A percentile compares a stretch with the other conserved stretches of the same genome.
Conservation (phyloP, 2,797 vertebrate species). For the Ciconia nigra region DNA sequence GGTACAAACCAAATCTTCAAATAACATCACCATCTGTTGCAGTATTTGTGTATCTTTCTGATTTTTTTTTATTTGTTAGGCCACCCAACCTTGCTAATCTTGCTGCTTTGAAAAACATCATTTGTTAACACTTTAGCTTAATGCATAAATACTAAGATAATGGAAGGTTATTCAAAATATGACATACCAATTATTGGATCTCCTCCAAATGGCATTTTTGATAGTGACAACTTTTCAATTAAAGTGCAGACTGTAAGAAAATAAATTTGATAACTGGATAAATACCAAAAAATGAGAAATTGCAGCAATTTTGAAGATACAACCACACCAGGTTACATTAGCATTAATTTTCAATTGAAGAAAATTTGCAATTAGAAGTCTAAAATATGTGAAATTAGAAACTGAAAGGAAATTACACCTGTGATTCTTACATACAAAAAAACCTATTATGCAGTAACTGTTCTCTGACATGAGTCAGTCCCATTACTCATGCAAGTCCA, state of each 20-base stretch:
- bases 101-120: not conserved
- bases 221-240: constrained; percentile 89
- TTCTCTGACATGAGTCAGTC: not conserved
- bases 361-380: not conserved
- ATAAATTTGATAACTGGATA: not conserved
- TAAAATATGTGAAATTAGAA: not conserved
- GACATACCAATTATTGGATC: constrained; percentile 85
- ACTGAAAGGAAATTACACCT: not conserved
- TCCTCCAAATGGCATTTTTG: constrained; percentile 87
- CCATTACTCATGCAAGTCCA: not conserved
- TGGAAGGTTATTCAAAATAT: not conserved
- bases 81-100: not conserved
- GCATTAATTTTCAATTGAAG: not conserved
- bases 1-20: not conserved
- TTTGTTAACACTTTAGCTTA: not conserved
- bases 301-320: not conserved
- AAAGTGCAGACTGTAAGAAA: constrained; percentile 84
- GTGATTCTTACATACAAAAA: not conserved
- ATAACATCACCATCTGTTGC: not conserved
- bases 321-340: not conserved
- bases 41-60: not conserved
- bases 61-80: not conserved
- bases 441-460: not conserved
- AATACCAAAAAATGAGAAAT: not conserved
- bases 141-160: not conserved